A percentile compares a stretch with the other conserved stretches of the same genome.
Evolutionary conservation across 2,888 invertebrate genomes (phyloP).

Genomic region (Hirtodrosophila duncani): DNA sequence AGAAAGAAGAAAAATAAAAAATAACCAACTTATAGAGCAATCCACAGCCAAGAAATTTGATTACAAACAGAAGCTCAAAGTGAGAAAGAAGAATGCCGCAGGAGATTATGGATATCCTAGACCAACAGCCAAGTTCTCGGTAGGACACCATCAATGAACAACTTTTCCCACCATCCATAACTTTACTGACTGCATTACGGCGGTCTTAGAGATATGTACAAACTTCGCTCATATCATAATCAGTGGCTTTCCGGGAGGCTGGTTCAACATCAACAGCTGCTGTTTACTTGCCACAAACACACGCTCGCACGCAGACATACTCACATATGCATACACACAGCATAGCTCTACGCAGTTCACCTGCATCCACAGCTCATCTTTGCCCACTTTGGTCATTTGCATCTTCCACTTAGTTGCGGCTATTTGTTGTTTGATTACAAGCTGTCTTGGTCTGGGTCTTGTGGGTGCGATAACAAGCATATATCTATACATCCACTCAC

Average conservation of each 20-base stretch:
- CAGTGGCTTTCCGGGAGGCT: constrained; percentile 52
- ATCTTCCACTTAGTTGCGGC: constrained; percentile 13
- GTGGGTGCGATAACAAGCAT: constrained; percentile 45
- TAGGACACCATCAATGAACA: too few species aligned
- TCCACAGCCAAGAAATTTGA: too few species aligned
- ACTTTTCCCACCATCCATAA: too few species aligned
- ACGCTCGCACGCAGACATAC: neutral
- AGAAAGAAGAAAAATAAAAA: too few species aligned
- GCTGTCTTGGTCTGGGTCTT: constrained; percentile 31
- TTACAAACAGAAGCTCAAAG: too few species aligned
- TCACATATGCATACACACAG: constrained; percentile 20
- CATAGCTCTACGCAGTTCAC: constrained; percentile 28
- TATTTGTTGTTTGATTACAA: constrained; percentile 59
- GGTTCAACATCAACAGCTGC: constrained; percentile 24
- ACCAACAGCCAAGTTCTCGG: too few species aligned
- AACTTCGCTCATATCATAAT: constrained; percentile 38
- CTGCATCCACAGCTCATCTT: neutral
- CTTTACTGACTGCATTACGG: too few species aligned
- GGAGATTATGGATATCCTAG: too few species aligned
- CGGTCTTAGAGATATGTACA: too few species aligned
- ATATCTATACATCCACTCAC: neutral
- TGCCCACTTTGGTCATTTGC: constrained; percentile 4
- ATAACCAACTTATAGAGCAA: too few species aligned
- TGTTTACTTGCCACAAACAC: constrained; percentile 6
- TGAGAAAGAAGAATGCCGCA: too few species aligned